Conservation (phyloP, 1,140 invertebrate species). For the Drosophila burlai region DNA sequence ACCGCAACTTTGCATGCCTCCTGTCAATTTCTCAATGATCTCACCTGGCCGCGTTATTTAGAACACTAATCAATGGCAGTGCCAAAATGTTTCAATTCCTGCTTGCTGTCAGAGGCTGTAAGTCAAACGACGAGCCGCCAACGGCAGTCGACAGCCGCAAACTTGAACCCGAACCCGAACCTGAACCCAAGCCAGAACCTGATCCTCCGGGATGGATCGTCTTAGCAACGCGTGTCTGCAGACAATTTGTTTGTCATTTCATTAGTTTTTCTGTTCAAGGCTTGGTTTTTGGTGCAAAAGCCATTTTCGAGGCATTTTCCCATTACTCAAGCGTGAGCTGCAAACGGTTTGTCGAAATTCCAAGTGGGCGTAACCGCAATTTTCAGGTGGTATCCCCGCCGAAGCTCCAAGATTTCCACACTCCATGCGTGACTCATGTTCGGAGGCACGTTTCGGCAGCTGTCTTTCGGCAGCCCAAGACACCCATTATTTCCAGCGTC, state of each 20-base stretch:
- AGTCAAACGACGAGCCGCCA: constrained; percentile 59
- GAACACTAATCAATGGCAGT: constrained; percentile 76
- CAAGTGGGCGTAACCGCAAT: constrained; percentile 39
- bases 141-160: constrained; percentile 54
- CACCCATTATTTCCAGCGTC: constrained; percentile 36
- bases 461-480: constrained; percentile 35
- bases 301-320: constrained; percentile 36
- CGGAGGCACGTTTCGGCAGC: constrained; percentile 70
- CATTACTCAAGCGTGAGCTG: constrained; percentile 33
- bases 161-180: constrained; percentile 36
- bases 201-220: constrained; percentile 52
- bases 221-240: constrained; percentile 64
- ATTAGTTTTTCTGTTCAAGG: constrained; percentile 42
- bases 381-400: constrained; percentile 26
- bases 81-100: constrained; percentile 71
- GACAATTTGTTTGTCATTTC: constrained; percentile 77
- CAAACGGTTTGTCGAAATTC: constrained; percentile 31
- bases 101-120: constrained; percentile 19
- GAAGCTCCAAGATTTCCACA: constrained; percentile 39
- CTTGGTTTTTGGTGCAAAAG: constrained; percentile 44
- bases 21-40: constrained; percentile 63
- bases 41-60: constrained; percentile 61
- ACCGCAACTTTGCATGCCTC: constrained; percentile 63
- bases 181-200: constrained; percentile 37
- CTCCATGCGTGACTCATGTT: constrained; percentile 72